These are phyloP conservation scores for Luffia ferchaultella DNA, from an alignment of 2,888 invertebrate genomes.

Conservation along the genomic window DNA sequence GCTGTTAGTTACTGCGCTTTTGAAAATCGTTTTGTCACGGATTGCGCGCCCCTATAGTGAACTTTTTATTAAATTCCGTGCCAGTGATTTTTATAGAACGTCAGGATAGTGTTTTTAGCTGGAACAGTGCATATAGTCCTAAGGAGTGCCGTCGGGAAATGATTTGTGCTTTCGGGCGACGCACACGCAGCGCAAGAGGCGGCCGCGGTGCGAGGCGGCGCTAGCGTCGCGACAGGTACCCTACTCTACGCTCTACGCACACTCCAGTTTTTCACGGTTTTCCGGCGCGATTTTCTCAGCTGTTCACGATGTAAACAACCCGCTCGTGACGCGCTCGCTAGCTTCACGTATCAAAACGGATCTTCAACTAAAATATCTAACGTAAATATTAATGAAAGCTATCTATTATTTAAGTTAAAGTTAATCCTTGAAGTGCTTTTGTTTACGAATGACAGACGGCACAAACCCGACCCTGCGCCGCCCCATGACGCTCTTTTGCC, in stretches of 20 bases:
- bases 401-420: too few species aligned
- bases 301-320: constrained; percentile 30
- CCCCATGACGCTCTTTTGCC: too few species aligned
- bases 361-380: too few species aligned
- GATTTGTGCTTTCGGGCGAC: constrained; percentile 67
- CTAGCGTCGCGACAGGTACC: constrained; percentile 33
- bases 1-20: constrained; percentile 65
- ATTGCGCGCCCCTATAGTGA: constrained; percentile 21
- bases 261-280: constrained; percentile 58
- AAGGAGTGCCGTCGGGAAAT: constrained; percentile 68
- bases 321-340: background rate
- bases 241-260: constrained; percentile 14
- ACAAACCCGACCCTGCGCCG: background rate
- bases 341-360: background rate
- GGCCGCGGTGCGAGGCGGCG: constrained; percentile 64
- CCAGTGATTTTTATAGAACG: background rate
- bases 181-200: constrained; percentile 50
- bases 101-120: background rate
- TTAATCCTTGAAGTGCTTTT: background rate
- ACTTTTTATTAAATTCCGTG: constrained; percentile 4
- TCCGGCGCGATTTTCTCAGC: constrained; percentile 54
- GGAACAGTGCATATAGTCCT: background rate
- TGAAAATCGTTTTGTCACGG: constrained; percentile 62
- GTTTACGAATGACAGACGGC: background rate
- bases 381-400: too few species aligned